Evolutionary conservation across 2,797 vertebrate species (phyloP).

Genomic region (Novumbra hubbsi): DNA sequence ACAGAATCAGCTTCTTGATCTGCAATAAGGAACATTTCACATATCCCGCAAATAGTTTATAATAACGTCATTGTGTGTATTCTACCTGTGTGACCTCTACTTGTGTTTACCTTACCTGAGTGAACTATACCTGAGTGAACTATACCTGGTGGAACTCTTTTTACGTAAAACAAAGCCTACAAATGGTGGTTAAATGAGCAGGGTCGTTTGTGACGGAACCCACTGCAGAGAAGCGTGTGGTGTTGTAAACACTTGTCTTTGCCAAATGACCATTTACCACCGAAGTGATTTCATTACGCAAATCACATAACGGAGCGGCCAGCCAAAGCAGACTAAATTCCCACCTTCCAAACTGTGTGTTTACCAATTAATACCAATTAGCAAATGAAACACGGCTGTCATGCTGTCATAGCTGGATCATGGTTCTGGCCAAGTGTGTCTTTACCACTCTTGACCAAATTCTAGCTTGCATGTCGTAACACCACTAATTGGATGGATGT

Average conservation of each 20-base stretch:
- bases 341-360: background rate
- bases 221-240: background rate
- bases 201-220: background rate
- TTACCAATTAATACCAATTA: background rate
- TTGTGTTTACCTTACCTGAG: background rate
- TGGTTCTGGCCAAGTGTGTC: background rate
- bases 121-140: background rate
- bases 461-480: background rate
- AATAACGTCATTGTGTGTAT: too few species aligned
- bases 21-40: too few species aligned
- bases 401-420: background rate
- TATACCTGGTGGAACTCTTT: background rate
- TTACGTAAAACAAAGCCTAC: background rate
- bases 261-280: background rate
- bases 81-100: background rate
- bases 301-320: background rate
- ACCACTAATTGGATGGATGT: slow-evolving; percentile 17
- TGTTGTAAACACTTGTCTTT: background rate
- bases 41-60: too few species aligned
- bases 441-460: background rate
- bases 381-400: background rate
- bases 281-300: slow-evolving; percentile 1
- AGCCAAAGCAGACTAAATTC: background rate
- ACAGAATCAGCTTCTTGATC: too few species aligned
- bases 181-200: background rate